A percentile compares a stretch with the other conserved stretches of the same genome.
Conservation (phyloP, 2,113 vertebrate species). For the Accipiter virgatus region DNA sequence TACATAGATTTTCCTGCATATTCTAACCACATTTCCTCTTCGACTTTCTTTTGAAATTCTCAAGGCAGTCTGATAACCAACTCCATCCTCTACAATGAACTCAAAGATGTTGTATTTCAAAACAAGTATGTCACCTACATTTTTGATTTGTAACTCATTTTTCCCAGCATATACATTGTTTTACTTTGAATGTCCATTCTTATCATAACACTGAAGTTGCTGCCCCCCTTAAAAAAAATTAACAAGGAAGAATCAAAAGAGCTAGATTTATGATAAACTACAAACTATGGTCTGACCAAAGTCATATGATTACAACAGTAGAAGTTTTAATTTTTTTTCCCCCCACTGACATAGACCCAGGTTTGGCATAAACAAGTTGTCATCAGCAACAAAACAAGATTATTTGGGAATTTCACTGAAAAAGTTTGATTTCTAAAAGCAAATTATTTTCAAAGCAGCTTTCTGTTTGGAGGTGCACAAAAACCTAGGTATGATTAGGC, state of each 20-base stretch:
- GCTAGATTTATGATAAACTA: constrained; percentile 20
- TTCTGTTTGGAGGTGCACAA: background rate
- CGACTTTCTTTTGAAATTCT: constrained; percentile 4
- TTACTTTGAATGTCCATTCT: background rate
- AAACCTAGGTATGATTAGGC: background rate
- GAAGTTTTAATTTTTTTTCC: background rate
- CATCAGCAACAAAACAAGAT: background rate
- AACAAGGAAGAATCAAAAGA: background rate
- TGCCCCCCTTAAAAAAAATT: background rate
- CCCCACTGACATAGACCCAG: background rate
- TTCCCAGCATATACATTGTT: background rate
- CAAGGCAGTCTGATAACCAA: background rate
- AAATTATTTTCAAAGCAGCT: background rate
- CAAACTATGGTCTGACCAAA: background rate
- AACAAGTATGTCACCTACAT: background rate
- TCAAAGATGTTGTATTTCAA: background rate
- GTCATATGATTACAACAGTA: background rate
- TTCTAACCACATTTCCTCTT: constrained; percentile 37
- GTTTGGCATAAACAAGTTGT: background rate
- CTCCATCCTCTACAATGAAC: background rate
- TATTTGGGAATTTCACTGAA: background rate
- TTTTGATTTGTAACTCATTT: background rate
- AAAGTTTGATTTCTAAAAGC: background rate
- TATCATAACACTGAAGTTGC: background rate
- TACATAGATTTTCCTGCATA: background rate